Conservation (phyloP, 2,888 invertebrate genomes). For the Brenthis hecate region DNA sequence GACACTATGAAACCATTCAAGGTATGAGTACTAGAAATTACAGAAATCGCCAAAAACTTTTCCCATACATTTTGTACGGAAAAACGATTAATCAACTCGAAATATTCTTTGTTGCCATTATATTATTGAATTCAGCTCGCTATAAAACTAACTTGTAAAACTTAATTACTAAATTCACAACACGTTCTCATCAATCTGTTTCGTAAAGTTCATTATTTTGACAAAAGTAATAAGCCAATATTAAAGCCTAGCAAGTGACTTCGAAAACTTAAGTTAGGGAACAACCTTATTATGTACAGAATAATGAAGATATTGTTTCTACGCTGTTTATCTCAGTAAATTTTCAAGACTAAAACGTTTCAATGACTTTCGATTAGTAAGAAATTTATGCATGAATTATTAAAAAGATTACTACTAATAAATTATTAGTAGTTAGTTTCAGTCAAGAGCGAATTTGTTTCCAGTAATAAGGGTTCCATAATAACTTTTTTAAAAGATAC, state of each 20-base stretch:
- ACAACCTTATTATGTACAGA: neutral
- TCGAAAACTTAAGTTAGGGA: neutral
- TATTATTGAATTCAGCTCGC: too few relatives aligned
- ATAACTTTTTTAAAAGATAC: too few relatives aligned
- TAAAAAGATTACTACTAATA: neutral
- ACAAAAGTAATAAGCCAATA: slow-evolving; percentile 8
- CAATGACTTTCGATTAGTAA: slow-evolving; percentile 10
- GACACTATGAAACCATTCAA: too few relatives aligned
- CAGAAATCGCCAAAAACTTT: too few relatives aligned
- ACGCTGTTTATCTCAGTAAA: neutral
- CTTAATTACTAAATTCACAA: slow-evolving; percentile 4
- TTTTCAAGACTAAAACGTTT: slow-evolving; percentile 1
- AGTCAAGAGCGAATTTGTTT: too few relatives aligned
- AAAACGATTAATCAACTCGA: too few relatives aligned
- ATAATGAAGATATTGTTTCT: neutral
- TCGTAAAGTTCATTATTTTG: slow-evolving; percentile 6
- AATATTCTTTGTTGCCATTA: too few relatives aligned
- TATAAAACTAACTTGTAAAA: neutral
- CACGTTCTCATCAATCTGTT: slow-evolving; percentile 7
- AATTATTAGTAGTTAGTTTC: neutral
- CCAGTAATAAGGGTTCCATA: too few relatives aligned
- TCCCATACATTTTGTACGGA: too few relatives aligned
- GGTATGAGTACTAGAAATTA: too few relatives aligned
- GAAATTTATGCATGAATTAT: slow-evolving; percentile 6
- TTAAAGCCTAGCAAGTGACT: neutral